Evolutionary conservation across 2,888 invertebrate genomes (phyloP).

Genomic region (Drosophila helvetica): DNA sequence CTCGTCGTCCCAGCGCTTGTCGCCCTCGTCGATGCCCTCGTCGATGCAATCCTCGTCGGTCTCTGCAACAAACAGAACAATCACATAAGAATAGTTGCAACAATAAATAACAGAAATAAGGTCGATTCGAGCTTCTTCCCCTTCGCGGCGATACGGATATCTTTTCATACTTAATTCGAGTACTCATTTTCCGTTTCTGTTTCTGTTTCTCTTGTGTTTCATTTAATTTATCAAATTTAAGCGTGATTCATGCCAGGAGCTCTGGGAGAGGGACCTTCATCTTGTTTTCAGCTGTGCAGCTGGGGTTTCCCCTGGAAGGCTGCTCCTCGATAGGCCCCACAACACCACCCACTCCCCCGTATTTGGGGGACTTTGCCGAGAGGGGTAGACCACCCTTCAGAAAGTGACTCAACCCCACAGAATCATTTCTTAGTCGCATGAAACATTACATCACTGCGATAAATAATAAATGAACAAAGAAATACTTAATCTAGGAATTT

Average conservation of each 20-base stretch:
- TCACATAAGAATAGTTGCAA: too few relatives aligned
- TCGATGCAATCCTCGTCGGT: slow-evolving; percentile 96
- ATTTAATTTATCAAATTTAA: slow-evolving; percentile 14
- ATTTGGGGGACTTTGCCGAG: too few relatives aligned
- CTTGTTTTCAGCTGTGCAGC: slow-evolving; percentile 13
- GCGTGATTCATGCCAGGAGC: slow-evolving; percentile 35
- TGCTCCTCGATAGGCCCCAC: neutral
- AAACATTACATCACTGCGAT: too few relatives aligned
- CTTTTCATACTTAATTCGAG: too few relatives aligned
- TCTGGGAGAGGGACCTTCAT: slow-evolving; percentile 17
- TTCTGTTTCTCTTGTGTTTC: too few relatives aligned
- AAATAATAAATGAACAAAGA: too few relatives aligned
- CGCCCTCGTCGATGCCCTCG: slow-evolving; percentile 91
- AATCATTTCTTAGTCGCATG: too few relatives aligned
- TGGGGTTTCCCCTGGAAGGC: slow-evolving; percentile 3
- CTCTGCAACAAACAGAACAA: slow-evolving; percentile 83
- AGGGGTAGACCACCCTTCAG: too few relatives aligned
- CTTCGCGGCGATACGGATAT: neutral
- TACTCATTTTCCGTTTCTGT: too few relatives aligned
- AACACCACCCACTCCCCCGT: too few relatives aligned
- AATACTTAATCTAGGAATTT: too few relatives aligned
- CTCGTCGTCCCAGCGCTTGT: slow-evolving; percentile 85
- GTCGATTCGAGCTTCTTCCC: neutral
- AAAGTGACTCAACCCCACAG: too few relatives aligned
- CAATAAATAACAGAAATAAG: neutral